A percentile compares a stretch with the other conserved stretches of the same genome.
These are phyloP conservation scores for Caenorhabditis zanzibari DNA, from an alignment of 2,888 invertebrate genomes.

Conservation along the genomic window DNA sequence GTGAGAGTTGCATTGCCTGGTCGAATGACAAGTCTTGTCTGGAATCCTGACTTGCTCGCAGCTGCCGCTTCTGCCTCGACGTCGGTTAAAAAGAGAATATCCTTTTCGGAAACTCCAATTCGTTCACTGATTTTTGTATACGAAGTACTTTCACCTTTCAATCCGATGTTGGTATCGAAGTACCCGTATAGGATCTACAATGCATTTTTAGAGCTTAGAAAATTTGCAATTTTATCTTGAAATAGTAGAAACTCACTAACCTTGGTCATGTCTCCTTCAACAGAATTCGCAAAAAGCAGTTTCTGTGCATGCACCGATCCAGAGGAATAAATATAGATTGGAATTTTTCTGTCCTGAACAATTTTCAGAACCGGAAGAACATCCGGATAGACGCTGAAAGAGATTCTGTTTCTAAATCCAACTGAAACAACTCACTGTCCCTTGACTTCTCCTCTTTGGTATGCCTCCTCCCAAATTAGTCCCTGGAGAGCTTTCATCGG, in stretches of 20 bases:
- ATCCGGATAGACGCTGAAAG: constrained; percentile 90
- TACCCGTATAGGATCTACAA: constrained; percentile 88
- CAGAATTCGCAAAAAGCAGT: constrained; percentile 90
- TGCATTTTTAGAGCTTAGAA: neutral
- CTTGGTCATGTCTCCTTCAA: constrained; percentile 89
- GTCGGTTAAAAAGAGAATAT: constrained; percentile 93
- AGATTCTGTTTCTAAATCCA: too few relatives aligned
- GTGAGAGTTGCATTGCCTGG: constrained; percentile 90
- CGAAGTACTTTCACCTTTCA: constrained; percentile 90
- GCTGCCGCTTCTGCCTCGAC: constrained; percentile 92
- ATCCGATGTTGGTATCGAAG: constrained; percentile 92
- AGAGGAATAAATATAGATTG: constrained; percentile 93
- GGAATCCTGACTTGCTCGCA: constrained; percentile 89
- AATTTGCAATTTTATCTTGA: neutral
- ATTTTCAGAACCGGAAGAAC: constrained; percentile 89
- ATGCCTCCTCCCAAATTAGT: constrained; percentile 92
- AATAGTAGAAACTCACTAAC: constrained; percentile 82
- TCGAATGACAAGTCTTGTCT: constrained; percentile 88
- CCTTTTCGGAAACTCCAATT: constrained; percentile 87
- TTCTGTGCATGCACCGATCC: constrained; percentile 94
- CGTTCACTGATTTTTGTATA: constrained; percentile 89
- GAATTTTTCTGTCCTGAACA: constrained; percentile 87
- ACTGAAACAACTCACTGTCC: constrained; percentile 90
- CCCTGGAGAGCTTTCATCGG: constrained; percentile 94
- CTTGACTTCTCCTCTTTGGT: constrained; percentile 89